Percentiles rank a stretch among this genome's conserved stretches.
These are phyloP conservation scores for Thaumetopoea pityocampa DNA, from an alignment of 1,140 invertebrate species.

Conservation along the genomic window DNA sequence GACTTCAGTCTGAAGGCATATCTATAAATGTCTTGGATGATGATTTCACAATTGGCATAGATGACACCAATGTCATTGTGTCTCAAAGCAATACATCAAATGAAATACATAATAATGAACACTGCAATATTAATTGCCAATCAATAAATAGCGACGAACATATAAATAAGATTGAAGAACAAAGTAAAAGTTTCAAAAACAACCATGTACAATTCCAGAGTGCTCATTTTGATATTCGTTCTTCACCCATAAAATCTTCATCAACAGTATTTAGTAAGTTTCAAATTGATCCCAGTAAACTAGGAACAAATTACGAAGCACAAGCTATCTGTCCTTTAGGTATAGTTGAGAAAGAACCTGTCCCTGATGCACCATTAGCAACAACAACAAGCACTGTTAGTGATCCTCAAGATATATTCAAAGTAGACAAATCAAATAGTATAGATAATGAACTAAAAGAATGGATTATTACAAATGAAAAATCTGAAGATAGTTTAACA, in stretches of 20 bases:
- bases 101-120: constrained; percentile 1
- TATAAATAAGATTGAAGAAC: constrained; percentile 1
- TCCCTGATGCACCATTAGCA: constrained; percentile 12
- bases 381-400: constrained; percentile 9
- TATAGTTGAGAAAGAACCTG: constrained; percentile 20
- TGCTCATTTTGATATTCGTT: constrained; percentile 64
- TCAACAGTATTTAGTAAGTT: constrained; percentile 57
- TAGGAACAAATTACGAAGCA: constrained; percentile 48
- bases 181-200: constrained; percentile 18
- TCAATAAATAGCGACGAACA: background rate
- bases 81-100: too few species aligned
- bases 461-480: constrained; percentile 31
- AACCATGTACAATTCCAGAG: constrained; percentile 54
- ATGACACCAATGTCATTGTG: too few species aligned
- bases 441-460: constrained; percentile 27
- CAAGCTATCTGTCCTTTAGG: constrained; percentile 47
- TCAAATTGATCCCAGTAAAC: constrained; percentile 60
- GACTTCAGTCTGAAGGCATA: constrained; percentile 26
- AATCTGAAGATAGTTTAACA: constrained; percentile 38
- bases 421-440: constrained; percentile 21
- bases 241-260: constrained; percentile 62
- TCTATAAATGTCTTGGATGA: constrained; percentile 27
- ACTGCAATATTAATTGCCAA: constrained; percentile 2
- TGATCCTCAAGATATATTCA: constrained; percentile 24
- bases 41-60: constrained; percentile 18